phyloP scores from a whole-genome alignment of 2,113 vertebrate species.

The Hemiscyllium ocellatum region DNA sequence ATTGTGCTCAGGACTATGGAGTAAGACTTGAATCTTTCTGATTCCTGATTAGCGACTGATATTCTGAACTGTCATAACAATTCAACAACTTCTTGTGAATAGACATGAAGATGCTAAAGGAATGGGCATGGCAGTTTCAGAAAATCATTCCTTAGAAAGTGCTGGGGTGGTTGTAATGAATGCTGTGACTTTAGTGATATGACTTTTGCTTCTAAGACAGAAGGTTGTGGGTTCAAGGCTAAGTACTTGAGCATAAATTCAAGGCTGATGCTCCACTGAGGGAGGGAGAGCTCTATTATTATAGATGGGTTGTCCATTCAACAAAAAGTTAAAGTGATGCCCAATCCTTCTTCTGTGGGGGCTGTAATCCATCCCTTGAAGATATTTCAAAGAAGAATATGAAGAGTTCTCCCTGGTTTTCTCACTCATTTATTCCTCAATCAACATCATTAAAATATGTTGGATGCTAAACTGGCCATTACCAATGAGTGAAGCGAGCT shows the following conservation, averaged over 20 bases:
- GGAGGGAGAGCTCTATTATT: background rate
- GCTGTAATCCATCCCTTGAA: too few species aligned
- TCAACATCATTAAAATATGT: background rate
- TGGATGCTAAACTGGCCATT: background rate
- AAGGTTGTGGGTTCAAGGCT: background rate
- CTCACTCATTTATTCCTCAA: background rate
- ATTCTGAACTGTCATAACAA: background rate
- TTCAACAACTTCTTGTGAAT: background rate
- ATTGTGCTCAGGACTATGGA: background rate
- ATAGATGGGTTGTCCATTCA: background rate
- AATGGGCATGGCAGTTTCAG: background rate
- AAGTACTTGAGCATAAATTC: background rate
- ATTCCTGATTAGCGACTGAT: background rate
- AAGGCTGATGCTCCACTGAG: background rate
- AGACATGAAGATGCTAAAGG: background rate
- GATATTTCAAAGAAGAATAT: background rate
- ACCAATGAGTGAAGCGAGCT: background rate
- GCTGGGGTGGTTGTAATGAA: background rate
- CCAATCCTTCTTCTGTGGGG: background rate
- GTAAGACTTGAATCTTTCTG: background rate
- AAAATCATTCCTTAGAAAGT: background rate
- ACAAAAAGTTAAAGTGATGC: background rate
- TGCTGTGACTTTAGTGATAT: background rate
- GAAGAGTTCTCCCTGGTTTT: background rate
- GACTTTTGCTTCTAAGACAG: background rate